Conservation (phyloP, 2,113 vertebrate species). For the Leptobrachium ailaonicum region DNA sequence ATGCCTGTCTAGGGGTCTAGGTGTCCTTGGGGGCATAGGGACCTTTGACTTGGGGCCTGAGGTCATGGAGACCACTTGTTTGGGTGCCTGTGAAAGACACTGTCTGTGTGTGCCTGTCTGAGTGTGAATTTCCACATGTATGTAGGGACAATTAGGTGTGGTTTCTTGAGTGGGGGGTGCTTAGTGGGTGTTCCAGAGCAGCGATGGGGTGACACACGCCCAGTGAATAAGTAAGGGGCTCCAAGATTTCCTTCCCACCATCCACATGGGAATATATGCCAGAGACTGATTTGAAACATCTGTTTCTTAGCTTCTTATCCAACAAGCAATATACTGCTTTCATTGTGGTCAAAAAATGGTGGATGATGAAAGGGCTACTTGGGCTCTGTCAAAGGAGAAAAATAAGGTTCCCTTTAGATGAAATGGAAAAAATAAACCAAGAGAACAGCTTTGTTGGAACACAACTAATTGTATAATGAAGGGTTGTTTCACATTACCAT, state of each 20-base stretch:
- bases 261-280: constrained; percentile 25
- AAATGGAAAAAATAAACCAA: constrained; percentile 26
- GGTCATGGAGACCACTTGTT: too few relatives aligned
- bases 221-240: too few relatives aligned
- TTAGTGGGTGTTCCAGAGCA: too few relatives aligned
- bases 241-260: constrained; percentile 40
- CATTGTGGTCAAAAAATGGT: constrained; percentile 17
- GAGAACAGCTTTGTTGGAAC: constrained; percentile 1
- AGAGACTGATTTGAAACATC: constrained; percentile 34
- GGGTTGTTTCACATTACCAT: constrained; percentile 4
- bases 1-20: too few relatives aligned
- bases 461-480: constrained; percentile 17
- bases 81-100: too few relatives aligned
- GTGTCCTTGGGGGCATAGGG: too few relatives aligned
- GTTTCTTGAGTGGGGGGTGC: too few relatives aligned
- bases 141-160: too few relatives aligned
- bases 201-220: too few relatives aligned
- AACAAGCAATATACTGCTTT: constrained; percentile 27
- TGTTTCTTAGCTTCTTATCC: constrained; percentile 38
- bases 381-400: constrained; percentile 35
- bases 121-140: too few relatives aligned
- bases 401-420: constrained; percentile 13
- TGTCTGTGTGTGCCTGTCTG: too few relatives aligned
- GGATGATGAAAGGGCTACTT: constrained; percentile 33
- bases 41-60: too few relatives aligned